Evolutionary conservation across 2,113 vertebrate species (phyloP).

Genomic region (Ia io): DNA sequence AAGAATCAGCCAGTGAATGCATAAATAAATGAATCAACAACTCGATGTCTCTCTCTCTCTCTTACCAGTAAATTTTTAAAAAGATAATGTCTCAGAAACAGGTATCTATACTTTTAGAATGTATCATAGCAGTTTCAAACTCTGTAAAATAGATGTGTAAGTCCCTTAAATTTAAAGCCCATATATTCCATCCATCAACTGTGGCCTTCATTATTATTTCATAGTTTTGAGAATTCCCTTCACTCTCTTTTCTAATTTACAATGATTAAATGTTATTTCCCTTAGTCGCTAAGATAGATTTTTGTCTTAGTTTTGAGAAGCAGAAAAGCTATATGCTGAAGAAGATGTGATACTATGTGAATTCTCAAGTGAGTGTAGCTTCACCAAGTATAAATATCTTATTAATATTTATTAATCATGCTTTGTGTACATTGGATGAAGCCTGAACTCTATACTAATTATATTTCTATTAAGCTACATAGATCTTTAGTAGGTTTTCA

Average conservation of each 20-base stretch:
- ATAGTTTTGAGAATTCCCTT: not conserved
- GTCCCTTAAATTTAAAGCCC: not conserved
- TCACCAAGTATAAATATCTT: not conserved
- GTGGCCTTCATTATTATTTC: not conserved
- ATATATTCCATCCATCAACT: not conserved
- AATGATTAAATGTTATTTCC: constrained; percentile 29
- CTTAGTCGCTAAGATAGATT: constrained; percentile 14
- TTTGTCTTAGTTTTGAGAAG: constrained; percentile 32
- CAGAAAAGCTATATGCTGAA: not conserved
- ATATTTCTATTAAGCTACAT: constrained; percentile 33
- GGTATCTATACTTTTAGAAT: not conserved
- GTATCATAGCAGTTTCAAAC: not conserved
- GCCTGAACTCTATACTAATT: not conserved
- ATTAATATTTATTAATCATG: not conserved
- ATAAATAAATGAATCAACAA: not conserved
- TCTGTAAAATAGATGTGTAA: not conserved
- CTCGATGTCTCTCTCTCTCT: no score
- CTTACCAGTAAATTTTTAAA: no score
- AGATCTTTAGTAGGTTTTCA: not conserved
- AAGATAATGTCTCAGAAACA: not conserved
- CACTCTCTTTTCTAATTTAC: not conserved
- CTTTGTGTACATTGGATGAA: not conserved
- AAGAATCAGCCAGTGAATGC: not conserved
- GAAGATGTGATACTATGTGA: not conserved
- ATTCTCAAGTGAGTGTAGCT: not conserved